These are phyloP conservation scores for Erethizon dorsatum DNA, from an alignment of 2,797 vertebrate species.

Conservation along the genomic window DNA sequence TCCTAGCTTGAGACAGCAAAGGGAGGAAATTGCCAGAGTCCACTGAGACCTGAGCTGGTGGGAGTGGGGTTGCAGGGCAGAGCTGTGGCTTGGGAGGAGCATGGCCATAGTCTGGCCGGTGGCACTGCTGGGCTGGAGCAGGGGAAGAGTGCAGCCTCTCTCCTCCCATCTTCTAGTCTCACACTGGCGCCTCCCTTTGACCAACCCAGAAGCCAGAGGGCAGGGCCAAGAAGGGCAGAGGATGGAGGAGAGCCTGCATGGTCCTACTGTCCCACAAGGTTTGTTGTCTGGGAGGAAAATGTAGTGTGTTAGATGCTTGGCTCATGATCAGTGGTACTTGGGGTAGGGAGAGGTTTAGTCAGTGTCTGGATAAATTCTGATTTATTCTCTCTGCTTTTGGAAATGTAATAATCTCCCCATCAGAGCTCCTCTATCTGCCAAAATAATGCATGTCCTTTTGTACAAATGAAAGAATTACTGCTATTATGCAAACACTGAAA, in stretches of 20 bases:
- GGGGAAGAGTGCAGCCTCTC: background rate
- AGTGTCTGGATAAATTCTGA: slow-evolving; percentile 81
- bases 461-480: slow-evolving; percentile 84
- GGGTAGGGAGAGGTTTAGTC: slow-evolving; percentile 71
- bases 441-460: slow-evolving; percentile 85
- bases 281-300: slow-evolving; percentile 42
- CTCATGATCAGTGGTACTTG: slow-evolving; percentile 45
- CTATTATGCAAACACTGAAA: slow-evolving; percentile 86
- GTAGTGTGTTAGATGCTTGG: slow-evolving; percentile 55
- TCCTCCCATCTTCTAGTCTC: background rate
- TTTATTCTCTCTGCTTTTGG: slow-evolving; percentile 85
- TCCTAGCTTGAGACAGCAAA: background rate
- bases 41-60: background rate
- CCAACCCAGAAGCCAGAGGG: background rate
- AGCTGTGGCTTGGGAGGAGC: background rate
- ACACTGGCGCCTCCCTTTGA: background rate
- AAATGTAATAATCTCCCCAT: slow-evolving; percentile 87
- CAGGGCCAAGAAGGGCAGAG: background rate
- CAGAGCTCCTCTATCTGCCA: slow-evolving; percentile 85
- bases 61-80: background rate
- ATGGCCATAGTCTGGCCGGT: background rate
- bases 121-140: background rate
- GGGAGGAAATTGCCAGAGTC: background rate
- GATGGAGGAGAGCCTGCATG: background rate
- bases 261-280: background rate